Base-by-base conservation (phyloP, 2,113 vertebrate species). In the Cheilinus undulatus region DNA sequence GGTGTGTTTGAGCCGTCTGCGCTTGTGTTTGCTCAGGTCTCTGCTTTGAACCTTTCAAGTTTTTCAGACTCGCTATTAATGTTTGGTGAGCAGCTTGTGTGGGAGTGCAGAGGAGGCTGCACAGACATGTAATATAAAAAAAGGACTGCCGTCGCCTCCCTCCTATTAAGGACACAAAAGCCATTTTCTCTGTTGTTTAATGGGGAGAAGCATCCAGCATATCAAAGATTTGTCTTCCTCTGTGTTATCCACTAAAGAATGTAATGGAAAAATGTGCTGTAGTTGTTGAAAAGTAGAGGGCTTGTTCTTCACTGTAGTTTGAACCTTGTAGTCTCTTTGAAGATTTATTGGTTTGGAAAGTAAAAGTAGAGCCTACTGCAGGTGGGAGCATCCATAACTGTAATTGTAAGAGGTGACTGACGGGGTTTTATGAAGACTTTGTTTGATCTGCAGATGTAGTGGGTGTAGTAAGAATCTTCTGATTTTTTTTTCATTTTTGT, bases 11-110 rank as follows among this genome's bases (percentile, higher is more conserved):
- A 82, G 66, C 34, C 65, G 49, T 60, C 20, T 23, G 38, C 64
- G 69, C 19, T 51, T 11, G 5, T 79, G 71, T 85, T 83, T 87
- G 66, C 50, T 76, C 48, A 50, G 43, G 56, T 75, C n/a, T 76
- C 32, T 59, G n/a, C 64, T 57, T 70, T 73, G n/a, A 40, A 76
- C 59, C 59, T 80, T 78, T 70, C 61, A 78, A 51, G 59, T 76
- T 80, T 68, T 71, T 50, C 54, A 69, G 38, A 69, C 48, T 72
- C 73, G 50, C 34, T 38, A 60, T 82, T 84, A 76, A 76, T 66
- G 53, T 80, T 76, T 69, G 58, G 50, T 53, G 58, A 73, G 56
- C 50, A 50, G 69, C 63, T 45, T 68, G 69, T 15, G 62, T 69
- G 49, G 76, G 69, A 76, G 38, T 57, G 58, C 49, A 48, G 27